A percentile compares a stretch with the other conserved stretches of the same genome.
Conservation (phyloP, 2,888 invertebrate genomes). For the Eupithecia centaureata region DNA sequence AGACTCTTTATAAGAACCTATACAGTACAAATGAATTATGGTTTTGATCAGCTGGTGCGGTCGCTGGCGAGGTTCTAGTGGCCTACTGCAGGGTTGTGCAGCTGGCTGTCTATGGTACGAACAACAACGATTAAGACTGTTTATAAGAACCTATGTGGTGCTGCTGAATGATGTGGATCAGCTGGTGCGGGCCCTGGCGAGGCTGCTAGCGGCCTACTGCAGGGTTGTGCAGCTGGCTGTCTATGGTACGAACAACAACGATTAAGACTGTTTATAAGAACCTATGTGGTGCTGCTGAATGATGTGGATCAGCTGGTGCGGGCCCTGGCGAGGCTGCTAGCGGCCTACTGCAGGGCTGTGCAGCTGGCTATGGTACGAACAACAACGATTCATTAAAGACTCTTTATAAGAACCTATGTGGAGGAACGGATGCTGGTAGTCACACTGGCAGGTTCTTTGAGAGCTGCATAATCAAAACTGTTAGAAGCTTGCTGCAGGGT, state of each 20-base stretch:
- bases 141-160: constrained; percentile 51
- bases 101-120: constrained; percentile 59
- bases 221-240: constrained; percentile 66
- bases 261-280: constrained; percentile 31
- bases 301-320: constrained; percentile 76
- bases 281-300: constrained; percentile 59
- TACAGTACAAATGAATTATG: constrained; percentile 69
- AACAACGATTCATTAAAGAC: no score
- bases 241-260: constrained; percentile 54
- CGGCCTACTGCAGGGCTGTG: constrained; percentile 68
- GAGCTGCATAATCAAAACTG: no score
- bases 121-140: background rate
- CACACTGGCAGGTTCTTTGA: constrained; percentile 72
- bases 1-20: constrained; percentile 41
- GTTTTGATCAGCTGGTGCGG: constrained; percentile 73
- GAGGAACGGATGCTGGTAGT: constrained; percentile 66
- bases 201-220: constrained; percentile 73
- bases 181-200: constrained; percentile 71
- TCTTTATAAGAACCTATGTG: constrained; percentile 45
- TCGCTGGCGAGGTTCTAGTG: constrained; percentile 76
- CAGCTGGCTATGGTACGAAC: constrained; percentile 61
- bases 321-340: constrained; percentile 76
- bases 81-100: constrained; percentile 69
- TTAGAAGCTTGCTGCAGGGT: constrained; percentile 70
- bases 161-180: constrained; percentile 74